These are phyloP conservation scores for Jaculus jaculus DNA, from an alignment of 2,113 vertebrate genomes.

Conservation along the genomic window DNA sequence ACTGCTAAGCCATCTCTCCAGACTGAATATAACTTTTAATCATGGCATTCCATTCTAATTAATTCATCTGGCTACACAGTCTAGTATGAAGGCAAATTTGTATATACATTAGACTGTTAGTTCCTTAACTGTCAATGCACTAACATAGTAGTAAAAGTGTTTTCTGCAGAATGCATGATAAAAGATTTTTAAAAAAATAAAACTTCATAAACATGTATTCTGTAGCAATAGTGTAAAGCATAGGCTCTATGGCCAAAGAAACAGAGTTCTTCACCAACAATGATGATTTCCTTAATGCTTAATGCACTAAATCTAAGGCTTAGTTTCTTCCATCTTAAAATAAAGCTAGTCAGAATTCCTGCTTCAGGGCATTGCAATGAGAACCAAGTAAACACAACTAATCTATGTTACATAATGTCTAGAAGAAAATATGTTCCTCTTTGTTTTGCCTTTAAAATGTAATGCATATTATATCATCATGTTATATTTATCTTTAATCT, in stretches of 20 bases:
- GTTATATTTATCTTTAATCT: not conserved
- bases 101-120: not conserved
- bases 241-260: not conserved
- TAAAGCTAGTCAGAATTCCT: not conserved
- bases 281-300: not conserved
- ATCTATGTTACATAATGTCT: not conserved
- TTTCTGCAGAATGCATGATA: not conserved
- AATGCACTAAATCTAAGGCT: not conserved
- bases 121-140: not conserved
- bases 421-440: not conserved
- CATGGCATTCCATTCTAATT: not conserved
- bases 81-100: not conserved
- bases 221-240: not conserved
- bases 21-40: too few relatives aligned
- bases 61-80: not conserved
- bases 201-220: rapidly evolving
- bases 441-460: not conserved
- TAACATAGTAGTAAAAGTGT: not conserved
- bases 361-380: not conserved
- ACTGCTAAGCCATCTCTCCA: too few relatives aligned
- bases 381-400: not conserved
- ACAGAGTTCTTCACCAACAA: not conserved
- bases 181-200: not conserved
- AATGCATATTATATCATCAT: not conserved
- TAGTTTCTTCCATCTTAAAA: not conserved